phyloP scores from a whole-genome alignment of 2,113 vertebrate species.

The Lasiurus borealis region DNA sequence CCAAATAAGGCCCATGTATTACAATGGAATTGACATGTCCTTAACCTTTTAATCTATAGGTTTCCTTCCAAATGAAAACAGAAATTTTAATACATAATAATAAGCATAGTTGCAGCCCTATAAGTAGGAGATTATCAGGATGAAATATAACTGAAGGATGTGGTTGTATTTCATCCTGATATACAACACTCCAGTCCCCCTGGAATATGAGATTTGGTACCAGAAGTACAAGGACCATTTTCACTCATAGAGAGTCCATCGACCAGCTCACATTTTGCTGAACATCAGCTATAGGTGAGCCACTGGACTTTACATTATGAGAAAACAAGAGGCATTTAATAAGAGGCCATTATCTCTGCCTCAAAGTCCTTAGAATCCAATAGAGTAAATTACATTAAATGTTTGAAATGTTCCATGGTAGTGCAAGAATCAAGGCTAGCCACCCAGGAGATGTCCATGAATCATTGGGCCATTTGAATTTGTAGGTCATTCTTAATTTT shows the following conservation, averaged over 20 bases:
- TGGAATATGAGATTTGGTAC: background rate
- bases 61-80: too few species aligned
- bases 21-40: too few species aligned
- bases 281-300: background rate
- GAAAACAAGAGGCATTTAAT: background rate
- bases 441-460: background rate
- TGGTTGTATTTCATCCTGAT: too few species aligned
- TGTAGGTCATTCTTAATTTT: background rate
- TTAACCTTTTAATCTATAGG: too few species aligned
- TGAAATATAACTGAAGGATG: background rate
- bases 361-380: background rate
- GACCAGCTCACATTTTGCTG: background rate
- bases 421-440: background rate
- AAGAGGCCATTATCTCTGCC: background rate
- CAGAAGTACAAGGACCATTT: background rate
- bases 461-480: background rate
- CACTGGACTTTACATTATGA: background rate
- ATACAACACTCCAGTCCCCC: too few species aligned
- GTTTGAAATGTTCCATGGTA: background rate
- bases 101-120: background rate
- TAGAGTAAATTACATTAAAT: background rate
- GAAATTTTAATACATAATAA: background rate
- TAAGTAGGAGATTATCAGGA: background rate
- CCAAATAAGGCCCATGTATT: too few species aligned
- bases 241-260: background rate